Evolutionary conservation across 2,888 invertebrate species (phyloP).

Genomic region (Nematopogon swammerdamellus): DNA sequence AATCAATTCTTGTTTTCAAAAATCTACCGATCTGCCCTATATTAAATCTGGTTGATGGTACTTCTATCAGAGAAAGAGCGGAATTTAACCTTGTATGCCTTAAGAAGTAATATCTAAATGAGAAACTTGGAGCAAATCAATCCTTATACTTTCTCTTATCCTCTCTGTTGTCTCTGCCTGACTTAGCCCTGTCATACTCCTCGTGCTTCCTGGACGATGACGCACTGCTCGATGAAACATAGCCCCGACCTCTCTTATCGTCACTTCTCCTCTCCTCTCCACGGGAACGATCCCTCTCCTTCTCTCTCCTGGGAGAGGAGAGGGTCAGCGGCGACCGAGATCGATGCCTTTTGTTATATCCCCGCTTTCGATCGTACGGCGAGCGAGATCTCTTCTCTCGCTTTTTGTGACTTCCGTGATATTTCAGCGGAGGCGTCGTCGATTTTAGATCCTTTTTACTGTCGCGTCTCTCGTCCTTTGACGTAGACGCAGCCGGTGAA

Average conservation of each 20-base stretch:
- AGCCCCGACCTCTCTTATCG: constrained; percentile 27
- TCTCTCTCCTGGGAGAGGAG: constrained; percentile 20
- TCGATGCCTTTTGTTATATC: constrained; percentile 43
- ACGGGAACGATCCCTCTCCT: constrained; percentile 37
- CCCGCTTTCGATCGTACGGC: constrained; percentile 48
- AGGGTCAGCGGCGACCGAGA: constrained; percentile 27
- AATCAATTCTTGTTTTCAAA: no score
- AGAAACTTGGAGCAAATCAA: no score
- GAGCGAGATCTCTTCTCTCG: constrained; percentile 44
- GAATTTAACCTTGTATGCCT: no score
- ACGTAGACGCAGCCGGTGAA: constrained; percentile 42
- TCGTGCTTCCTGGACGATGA: constrained; percentile 36
- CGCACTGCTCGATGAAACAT: constrained; percentile 13
- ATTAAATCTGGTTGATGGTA: no score
- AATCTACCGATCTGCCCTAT: no score
- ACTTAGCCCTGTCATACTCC: constrained; percentile 45
- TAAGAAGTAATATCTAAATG: no score
- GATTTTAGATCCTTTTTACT: constrained; percentile 46
- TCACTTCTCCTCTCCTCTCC: constrained; percentile 29
- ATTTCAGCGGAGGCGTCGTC: constrained; percentile 49
- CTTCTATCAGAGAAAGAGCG: no score
- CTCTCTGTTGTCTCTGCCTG: constrained; percentile 35
- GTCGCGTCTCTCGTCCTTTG: constrained; percentile 41
- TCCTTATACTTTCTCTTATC: constrained; percentile 39
- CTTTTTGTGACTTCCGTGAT: constrained; percentile 42